Evolutionary conservation across 2,797 vertebrate species (phyloP).

Genomic region (Rhyacichthys aspro): DNA sequence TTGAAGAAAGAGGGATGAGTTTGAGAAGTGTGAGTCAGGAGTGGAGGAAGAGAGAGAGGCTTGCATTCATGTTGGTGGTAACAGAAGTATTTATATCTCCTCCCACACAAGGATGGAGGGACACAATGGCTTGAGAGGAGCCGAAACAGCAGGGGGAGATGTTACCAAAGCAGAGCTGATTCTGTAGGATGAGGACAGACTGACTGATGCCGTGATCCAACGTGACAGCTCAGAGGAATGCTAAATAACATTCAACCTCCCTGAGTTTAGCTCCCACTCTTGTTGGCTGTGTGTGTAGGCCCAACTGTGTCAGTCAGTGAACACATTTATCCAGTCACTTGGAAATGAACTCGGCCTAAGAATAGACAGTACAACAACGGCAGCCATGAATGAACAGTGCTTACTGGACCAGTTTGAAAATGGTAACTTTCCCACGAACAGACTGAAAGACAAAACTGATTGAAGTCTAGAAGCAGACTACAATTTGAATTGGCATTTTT

Average conservation of each 20-base stretch:
- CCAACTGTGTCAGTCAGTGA: conserved; percentile 25
- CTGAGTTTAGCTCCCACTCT: conserved; percentile 48
- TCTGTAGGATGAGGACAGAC: conserved; percentile 26
- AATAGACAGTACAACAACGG: background rate
- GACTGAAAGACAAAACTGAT: no score
- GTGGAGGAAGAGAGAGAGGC: conserved; percentile 59
- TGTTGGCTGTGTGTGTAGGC: conserved; percentile 20
- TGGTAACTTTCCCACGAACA: background rate
- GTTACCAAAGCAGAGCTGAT: conserved; percentile 29
- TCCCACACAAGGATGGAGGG: conserved; percentile 63
- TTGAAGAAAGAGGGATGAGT: conserved; percentile 31
- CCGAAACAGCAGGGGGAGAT: conserved; percentile 44
- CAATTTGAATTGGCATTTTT: no score
- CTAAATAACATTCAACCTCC: conserved; percentile 17
- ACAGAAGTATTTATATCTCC: conserved; percentile 78
- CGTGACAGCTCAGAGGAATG: conserved; percentile 6
- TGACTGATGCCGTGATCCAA: conserved; percentile 15
- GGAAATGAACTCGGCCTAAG: conserved; percentile 14
- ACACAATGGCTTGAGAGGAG: conserved; percentile 42
- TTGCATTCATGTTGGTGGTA: conserved; percentile 75
- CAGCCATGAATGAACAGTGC: background rate
- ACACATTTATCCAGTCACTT: conserved; percentile 29
- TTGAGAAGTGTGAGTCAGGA: conserved; percentile 66
- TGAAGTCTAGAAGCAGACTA: no score
- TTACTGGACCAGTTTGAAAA: background rate